Evolutionary conservation across 1,140 invertebrate species (phyloP).

Genomic region (Zaprionus camerounensis): DNA sequence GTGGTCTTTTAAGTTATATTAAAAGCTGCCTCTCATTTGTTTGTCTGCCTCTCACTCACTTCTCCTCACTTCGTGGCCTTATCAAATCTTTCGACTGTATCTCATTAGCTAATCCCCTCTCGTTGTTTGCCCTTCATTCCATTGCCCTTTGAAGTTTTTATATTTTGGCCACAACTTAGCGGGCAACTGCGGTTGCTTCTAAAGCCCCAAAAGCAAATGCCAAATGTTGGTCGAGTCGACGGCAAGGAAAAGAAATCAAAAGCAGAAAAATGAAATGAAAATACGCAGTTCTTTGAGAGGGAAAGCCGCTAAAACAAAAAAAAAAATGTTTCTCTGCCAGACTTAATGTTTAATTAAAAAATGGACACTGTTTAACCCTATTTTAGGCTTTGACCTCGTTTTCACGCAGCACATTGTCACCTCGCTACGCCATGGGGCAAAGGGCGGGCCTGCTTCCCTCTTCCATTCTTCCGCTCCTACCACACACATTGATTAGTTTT

Average conservation of each 20-base stretch:
- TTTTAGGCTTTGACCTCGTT: slow-evolving; percentile 57
- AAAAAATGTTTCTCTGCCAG: slow-evolving; percentile 30
- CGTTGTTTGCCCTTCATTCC: slow-evolving; percentile 27
- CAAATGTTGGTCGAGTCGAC: slow-evolving; percentile 23
- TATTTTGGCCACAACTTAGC: slow-evolving; percentile 61
- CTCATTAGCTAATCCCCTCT: slow-evolving; percentile 41
- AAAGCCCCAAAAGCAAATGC: slow-evolving; percentile 47
- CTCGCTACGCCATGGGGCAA: slow-evolving; percentile 19
- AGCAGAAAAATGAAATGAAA: slow-evolving; percentile 20
- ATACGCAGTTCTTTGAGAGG: slow-evolving; percentile 24
- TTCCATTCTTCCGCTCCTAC: neutral
- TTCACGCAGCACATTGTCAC: slow-evolving; percentile 47
- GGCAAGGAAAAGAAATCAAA: slow-evolving; percentile 25
- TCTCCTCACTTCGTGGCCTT: neutral
- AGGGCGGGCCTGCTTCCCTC: neutral
- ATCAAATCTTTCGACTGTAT: slow-evolving; percentile 31
- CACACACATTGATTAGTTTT: slow-evolving; percentile 74
- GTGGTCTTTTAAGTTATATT: neutral
- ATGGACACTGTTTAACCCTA: slow-evolving; percentile 55
- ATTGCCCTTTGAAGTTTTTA: slow-evolving; percentile 51
- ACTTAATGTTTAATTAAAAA: slow-evolving; percentile 77
- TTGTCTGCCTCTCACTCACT: neutral
- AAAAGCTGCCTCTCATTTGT: neutral
- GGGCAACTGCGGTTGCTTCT: slow-evolving; percentile 44
- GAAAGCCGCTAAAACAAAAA: slow-evolving; percentile 49